Evolutionary conservation across 1,140 invertebrate genomes (phyloP).

Genomic region (Solen grandis): DNA sequence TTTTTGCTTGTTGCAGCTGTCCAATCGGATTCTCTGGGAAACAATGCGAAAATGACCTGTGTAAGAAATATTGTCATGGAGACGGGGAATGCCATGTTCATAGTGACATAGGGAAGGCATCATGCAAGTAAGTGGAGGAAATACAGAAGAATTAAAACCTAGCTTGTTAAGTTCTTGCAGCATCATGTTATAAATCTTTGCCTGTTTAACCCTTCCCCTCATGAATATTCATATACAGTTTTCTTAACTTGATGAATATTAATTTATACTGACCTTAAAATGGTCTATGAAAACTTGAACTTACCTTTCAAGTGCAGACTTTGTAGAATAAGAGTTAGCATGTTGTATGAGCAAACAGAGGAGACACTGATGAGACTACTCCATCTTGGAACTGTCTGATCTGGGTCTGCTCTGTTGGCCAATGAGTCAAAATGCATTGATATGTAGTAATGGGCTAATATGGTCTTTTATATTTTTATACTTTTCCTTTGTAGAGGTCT

Average conservation of each 20-base stretch:
- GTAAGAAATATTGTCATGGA: constrained; percentile 83
- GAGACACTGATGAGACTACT: no score
- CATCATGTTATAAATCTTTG: constrained; percentile 26
- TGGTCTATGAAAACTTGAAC: neutral
- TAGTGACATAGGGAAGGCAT: constrained; percentile 33
- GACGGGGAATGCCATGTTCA: constrained; percentile 81
- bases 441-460: no score
- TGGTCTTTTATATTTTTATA: no score
- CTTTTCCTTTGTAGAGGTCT: no score
- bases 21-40: constrained; percentile 80
- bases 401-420: no score
- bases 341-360: no score
- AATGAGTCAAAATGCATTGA: no score
- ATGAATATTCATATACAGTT: neutral
- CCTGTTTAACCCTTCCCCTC: neutral
- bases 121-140: constrained; percentile 55
- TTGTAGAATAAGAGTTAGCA: no score
- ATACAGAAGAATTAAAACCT: neutral
- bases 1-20: constrained; percentile 73
- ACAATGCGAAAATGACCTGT: constrained; percentile 79
- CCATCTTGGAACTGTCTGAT: no score
- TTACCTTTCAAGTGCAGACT: neutral
- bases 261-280: neutral
- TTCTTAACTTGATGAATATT: neutral
- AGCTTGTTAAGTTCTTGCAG: neutral